phyloP scores from a whole-genome alignment of 92 coral and sea anemone species.

The Ricordea florida region DNA sequence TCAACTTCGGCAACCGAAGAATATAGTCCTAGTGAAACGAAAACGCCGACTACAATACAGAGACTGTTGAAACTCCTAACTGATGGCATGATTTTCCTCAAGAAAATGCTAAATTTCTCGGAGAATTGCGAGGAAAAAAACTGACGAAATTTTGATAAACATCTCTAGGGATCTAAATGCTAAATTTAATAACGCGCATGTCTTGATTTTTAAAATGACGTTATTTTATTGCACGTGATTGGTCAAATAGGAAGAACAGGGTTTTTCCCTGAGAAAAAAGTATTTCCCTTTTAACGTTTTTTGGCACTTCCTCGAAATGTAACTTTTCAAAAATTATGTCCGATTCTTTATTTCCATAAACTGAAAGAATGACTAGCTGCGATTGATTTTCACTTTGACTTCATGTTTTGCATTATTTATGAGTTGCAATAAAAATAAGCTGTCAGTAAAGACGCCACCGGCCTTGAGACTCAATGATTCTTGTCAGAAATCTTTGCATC shows the following conservation, averaged over 20 bases:
- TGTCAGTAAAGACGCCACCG: constrained; percentile 1
- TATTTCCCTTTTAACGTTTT: no score
- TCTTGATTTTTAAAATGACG: constrained; percentile 14
- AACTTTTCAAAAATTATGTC: no score
- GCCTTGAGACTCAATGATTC: background rate
- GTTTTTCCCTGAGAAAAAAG: constrained; percentile 6
- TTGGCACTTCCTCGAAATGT: no score
- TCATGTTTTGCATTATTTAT: constrained; percentile 24
- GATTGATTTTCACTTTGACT: background rate
- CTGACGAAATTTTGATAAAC: background rate
- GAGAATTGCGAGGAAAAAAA: background rate
- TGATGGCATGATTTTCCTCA: background rate
- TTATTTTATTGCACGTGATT: constrained; percentile 12
- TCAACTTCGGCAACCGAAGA: constrained; percentile 53
- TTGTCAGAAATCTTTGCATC: no score
- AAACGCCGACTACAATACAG: constrained; percentile 39
- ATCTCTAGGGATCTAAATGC: background rate
- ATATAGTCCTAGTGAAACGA: constrained; percentile 44
- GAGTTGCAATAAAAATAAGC: background rate
- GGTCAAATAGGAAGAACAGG: background rate
- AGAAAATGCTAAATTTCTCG: background rate
- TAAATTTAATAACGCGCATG: constrained; percentile 1
- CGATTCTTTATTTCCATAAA: background rate
- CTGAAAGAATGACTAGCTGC: background rate
- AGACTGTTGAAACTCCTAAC: constrained; percentile 19